These are phyloP conservation scores for Griposia aprilina DNA, from an alignment of 2,888 invertebrate genomes.

Conservation along the genomic window DNA sequence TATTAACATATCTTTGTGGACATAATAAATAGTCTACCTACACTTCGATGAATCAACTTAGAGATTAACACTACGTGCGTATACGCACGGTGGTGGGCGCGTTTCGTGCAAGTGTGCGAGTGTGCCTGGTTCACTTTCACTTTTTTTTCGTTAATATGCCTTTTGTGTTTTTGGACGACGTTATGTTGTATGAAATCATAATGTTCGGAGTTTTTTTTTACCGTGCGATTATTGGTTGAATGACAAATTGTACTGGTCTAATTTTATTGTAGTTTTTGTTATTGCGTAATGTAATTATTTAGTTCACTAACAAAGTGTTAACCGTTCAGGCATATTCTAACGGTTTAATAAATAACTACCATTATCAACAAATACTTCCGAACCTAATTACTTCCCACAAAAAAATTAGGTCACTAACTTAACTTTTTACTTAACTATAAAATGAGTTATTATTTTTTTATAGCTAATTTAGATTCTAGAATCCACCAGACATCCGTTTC, in stretches of 20 bases:
- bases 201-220: constrained; percentile 8
- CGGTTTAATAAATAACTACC: background rate
- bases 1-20: constrained; percentile 66
- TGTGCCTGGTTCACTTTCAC: constrained; percentile 82
- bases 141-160: constrained; percentile 88
- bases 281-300: background rate
- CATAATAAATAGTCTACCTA: constrained; percentile 69
- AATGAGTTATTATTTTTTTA: constrained; percentile 34
- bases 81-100: constrained; percentile 71
- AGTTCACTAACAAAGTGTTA: background rate
- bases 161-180: constrained; percentile 87
- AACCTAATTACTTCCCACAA: background rate
- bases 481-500: constrained; percentile 71
- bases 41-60: constrained; percentile 67
- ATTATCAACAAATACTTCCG: background rate
- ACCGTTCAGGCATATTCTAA: background rate
- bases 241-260: background rate
- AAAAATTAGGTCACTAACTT: background rate
- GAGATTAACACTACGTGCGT: constrained; percentile 63
- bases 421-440: constrained; percentile 7
- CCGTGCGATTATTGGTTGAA: background rate
- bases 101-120: constrained; percentile 70
- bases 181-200: constrained; percentile 74
- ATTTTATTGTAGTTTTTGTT: background rate
- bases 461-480: constrained; percentile 65